Evolutionary conservation across 2,888 invertebrate genomes (phyloP), one percentile per base, ranked within the genome.

Genomic region (Megamerina dolium): DNA sequence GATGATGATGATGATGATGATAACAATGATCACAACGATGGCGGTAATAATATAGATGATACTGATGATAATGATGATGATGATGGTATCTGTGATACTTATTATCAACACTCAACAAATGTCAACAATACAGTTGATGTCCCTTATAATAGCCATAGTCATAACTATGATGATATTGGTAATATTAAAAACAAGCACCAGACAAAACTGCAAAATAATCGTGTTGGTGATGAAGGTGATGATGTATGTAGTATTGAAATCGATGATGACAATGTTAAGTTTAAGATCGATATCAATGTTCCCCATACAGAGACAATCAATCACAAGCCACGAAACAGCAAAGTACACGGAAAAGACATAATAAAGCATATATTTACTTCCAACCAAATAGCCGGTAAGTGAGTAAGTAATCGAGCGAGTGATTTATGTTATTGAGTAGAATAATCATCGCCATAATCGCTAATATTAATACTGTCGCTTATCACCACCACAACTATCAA

Each of bases 331-430:
- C n/a, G n/a, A n/a, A n/a, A n/a, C n/a, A n/a, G n/a, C n/a, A 45
- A 45, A 32, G 27, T 49, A 17, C 54, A 52, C 35, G 50, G 51
- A 48, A 53, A 51, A 45, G 66, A 68, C 45, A 57, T 67, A 27
- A 54, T 68, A 41, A 64, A 69, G 46, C 66, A 68, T 45, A 49
- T 70, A 16, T 68, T 65, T 50, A 67, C 59, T 49, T 66, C 63
- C 49, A 71, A 64, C 52, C 68, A 70, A 52, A 63, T 66, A 54
- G 67, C 66, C 52, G 70, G 70, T 71, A 66, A 71, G 70, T 63
- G 40, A 23, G 18, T 14, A 32, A 27, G 12, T 29, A n/a, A n/a
- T 23, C 12, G 10, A n/a, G n/a, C n/a, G n/a, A n/a, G n/a, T n/a
- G n/a, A n/a, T n/a, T n/a, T n/a, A n/a, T n/a, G n/a, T n/a, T n/a